Evolutionary conservation across 2,797 vertebrate species (phyloP).

Genomic region (Artibeus lituratus): DNA sequence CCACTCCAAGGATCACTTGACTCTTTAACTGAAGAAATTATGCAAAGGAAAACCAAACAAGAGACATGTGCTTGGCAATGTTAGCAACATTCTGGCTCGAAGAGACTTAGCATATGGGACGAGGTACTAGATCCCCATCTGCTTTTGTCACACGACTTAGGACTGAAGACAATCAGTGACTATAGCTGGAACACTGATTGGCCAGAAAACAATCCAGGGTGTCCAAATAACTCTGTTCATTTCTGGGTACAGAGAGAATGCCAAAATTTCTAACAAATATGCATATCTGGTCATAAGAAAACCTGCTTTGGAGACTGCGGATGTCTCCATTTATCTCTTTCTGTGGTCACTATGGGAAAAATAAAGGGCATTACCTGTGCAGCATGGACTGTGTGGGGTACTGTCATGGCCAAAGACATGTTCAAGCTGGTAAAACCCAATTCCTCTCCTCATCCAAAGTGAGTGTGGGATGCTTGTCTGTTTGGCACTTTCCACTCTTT

Average conservation of each 20-base stretch:
- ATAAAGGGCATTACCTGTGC: background rate
- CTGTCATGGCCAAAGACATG: too few species aligned
- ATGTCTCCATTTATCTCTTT: background rate
- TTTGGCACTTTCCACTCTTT: conserved; percentile 34
- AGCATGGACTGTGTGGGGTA: background rate
- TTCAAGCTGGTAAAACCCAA: conserved; percentile 1
- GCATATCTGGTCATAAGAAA: background rate
- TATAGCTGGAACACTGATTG: background rate
- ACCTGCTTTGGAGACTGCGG: background rate
- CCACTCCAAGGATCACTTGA: conserved; percentile 65
- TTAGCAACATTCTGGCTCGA: conserved; percentile 58
- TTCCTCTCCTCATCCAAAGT: conserved; percentile 28
- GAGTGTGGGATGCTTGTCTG: conserved; percentile 45
- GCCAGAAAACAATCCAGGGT: background rate
- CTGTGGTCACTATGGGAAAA: background rate
- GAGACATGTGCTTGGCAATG: background rate
- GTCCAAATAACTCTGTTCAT: background rate
- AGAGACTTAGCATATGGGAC: background rate
- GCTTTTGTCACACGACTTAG: conserved; percentile 14
- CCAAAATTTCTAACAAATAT: background rate
- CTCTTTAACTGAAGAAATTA: conserved; percentile 35
- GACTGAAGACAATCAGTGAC: background rate
- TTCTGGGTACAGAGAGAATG: background rate
- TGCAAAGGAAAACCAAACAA: conserved; percentile 46
- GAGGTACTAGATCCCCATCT: background rate